Percentiles rank a stretch among this genome's conserved stretches.
Evolutionary conservation across 2,797 vertebrate species (phyloP).

Genomic region (Gymnopithys bicolor): DNA sequence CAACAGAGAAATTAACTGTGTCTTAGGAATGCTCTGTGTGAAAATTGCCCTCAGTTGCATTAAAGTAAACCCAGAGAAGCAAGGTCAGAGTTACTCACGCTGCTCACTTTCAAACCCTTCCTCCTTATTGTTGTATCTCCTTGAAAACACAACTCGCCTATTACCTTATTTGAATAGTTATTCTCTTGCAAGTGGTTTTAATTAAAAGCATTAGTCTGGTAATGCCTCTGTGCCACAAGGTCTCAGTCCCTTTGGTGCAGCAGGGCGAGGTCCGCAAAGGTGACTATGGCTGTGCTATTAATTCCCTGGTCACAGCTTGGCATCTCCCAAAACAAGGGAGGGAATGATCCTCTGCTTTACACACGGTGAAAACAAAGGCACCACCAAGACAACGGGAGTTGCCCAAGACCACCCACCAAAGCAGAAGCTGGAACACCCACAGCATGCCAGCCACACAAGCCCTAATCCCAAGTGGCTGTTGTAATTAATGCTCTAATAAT

Average conservation of each 20-base stretch:
- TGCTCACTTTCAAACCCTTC: not conserved
- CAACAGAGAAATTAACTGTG: not conserved
- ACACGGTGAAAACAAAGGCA: not conserved
- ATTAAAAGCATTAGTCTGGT: not conserved
- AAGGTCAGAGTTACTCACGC: not conserved
- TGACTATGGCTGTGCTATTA: not conserved
- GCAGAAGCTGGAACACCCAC: not conserved
- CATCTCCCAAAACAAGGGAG: not conserved
- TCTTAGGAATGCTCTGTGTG: not conserved
- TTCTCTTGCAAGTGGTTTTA: not conserved
- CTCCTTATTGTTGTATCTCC: not conserved
- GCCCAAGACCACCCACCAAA: not conserved
- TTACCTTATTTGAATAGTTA: not conserved
- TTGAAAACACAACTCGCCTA: not conserved
- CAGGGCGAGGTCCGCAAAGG: not conserved
- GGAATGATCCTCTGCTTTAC: not conserved
- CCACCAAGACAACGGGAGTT: not conserved
- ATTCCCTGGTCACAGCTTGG: not conserved
- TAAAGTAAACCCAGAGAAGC: not conserved
- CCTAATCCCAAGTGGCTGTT: not conserved
- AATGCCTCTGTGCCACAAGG: not conserved
- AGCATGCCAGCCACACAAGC: not conserved
- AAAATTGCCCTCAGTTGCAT: not conserved
- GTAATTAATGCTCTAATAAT: not conserved
- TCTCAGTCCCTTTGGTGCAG: not conserved